Evolutionary conservation across 2,797 vertebrate species (phyloP).

Genomic region (Holocentrus rufus): DNA sequence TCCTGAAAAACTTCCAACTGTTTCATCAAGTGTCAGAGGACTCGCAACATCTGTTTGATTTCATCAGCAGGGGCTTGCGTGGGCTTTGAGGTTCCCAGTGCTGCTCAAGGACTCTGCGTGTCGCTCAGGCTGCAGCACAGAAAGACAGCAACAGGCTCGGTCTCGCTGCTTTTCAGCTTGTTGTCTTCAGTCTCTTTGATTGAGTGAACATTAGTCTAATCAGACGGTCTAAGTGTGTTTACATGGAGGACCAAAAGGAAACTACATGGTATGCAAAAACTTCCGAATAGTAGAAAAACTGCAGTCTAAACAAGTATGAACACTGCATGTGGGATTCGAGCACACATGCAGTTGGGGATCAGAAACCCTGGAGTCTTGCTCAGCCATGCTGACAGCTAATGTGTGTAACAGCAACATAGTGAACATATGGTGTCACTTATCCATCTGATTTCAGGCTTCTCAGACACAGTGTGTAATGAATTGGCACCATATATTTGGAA

Average conservation of each 20-base stretch:
- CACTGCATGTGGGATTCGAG: conserved; percentile 23
- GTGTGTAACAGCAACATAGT: conserved; percentile 7
- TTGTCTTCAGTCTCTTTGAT: conserved; percentile 41
- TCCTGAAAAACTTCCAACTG: conserved; percentile 66
- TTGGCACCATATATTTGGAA: not conserved
- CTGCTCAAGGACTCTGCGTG: not conserved
- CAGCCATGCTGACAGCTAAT: conserved; percentile 24
- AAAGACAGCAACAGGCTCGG: conserved; percentile 21
- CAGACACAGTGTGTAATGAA: conserved; percentile 22
- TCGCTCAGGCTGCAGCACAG: not conserved
- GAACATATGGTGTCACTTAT: conserved; percentile 49
- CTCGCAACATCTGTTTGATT: conserved; percentile 69
- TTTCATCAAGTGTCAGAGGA: conserved; percentile 65
- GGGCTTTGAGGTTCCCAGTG: conserved; percentile 56
- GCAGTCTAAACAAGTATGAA: not conserved
- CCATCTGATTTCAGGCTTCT: conserved; percentile 29
- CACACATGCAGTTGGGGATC: conserved; percentile 19
- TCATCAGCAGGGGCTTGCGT: conserved; percentile 43
- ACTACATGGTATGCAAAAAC: conserved; percentile 42
- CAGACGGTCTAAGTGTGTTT: conserved; percentile 66
- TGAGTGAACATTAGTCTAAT: conserved; percentile 53
- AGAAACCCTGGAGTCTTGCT: conserved; percentile 30
- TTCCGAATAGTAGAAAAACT: conserved; percentile 31
- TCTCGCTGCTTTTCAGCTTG: conserved; percentile 14
- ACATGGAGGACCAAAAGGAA: conserved; percentile 59